Base-by-base conservation (phyloP, 2,888 invertebrate genomes). In the Plebejus argus region DNA sequence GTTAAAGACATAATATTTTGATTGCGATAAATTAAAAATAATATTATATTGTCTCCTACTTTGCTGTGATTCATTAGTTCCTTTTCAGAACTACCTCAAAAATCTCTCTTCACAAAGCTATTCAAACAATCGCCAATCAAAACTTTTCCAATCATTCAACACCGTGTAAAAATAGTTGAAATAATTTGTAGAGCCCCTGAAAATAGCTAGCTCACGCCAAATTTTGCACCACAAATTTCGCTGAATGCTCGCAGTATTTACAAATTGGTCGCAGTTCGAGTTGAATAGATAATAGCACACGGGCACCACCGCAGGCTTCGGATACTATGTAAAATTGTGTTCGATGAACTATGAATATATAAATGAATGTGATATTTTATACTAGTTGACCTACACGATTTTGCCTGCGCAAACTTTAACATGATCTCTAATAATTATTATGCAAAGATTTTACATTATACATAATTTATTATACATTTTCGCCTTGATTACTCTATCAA, bases 41-140 rank as follows among this genome's bases (percentile, higher is more conserved):
- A n/a, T n/a, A n/a, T n/a, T n/a, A 39, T 39, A 39, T 8, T 8
- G 2, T 35, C 6, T 35, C 8, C 39, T 39, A 39, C 39, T 35
- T 33, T 4, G 0, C 33, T 35, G 35, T 35, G 7, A 35, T 35
- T 39, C 49, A 49, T 49, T 15, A 53, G 53, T 53, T 53, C 18
- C 53, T 53, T 18, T 53, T 45, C 10, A 10, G 10, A 45, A 10
- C 10, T 45, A 10, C 5, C 6, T 79, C 1, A 28, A 66, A 66
- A 61, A 20, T 12, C 23, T 1, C 2, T 1, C 23, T 61, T 12
- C 12, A 76, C 79, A 79, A 78, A 76, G 78, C 76, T 78, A 81
- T 78, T 74, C 76, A 80, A 81, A 80, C 28, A 66, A 66, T 66
- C 28, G 66, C 28, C 18, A 33, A 66, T 66, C 66, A 66, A 28